Evolutionary conservation across 2,888 invertebrate genomes (phyloP), one percentile per base, ranked within the genome.

Genomic region (Drosophila multiciliata): DNA sequence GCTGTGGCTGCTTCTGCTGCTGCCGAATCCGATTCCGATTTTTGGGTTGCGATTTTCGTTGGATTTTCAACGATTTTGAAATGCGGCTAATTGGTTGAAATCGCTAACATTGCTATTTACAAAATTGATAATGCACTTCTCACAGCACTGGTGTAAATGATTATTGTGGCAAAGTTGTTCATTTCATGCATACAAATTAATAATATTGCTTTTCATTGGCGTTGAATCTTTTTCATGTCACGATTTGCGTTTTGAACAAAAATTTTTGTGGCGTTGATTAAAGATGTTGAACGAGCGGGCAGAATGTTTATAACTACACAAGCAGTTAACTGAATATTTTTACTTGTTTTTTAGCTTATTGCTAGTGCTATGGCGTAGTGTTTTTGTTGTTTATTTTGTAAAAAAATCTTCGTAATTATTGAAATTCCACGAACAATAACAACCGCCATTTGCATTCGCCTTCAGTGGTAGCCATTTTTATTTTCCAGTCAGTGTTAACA

Each of bases 371-470:
- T 81, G 79, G 73, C 77, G 80, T 78, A 79, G 66, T 81, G 82
- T 83, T 90, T 90, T 86, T 82, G 82, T 82, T 83, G 81, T 87
- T 88, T 85, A 91, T 83, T 89, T 90, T 90, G 83, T 89, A 91
- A 86, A 90, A 91, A 91, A 91, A 90, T 89, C 84, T 85, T 87
- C 83, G 86, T 84, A 91, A 83, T 82, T 89, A 88, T 87, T 87
- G 86, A 90, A 92, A 89, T 92, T 91, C 90, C 96, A 98, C 98
- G 98, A 98, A 98, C 97, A 98, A 98, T 98, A 98, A 97, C 97
- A 96, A 97, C 96, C 97, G 98, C 98, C 98, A 98, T 98, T 98
- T 98, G 97, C 97, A 97, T 97, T 97, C 83, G 87, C 84, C 87
- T 91, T 88, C 83, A 84, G 85, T 90, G 89, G 90, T 90, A 89